Evolutionary conservation across 2,888 invertebrate species (phyloP), one percentile per base, ranked within the genome.

Genomic region (Oscheius sp.): DNA sequence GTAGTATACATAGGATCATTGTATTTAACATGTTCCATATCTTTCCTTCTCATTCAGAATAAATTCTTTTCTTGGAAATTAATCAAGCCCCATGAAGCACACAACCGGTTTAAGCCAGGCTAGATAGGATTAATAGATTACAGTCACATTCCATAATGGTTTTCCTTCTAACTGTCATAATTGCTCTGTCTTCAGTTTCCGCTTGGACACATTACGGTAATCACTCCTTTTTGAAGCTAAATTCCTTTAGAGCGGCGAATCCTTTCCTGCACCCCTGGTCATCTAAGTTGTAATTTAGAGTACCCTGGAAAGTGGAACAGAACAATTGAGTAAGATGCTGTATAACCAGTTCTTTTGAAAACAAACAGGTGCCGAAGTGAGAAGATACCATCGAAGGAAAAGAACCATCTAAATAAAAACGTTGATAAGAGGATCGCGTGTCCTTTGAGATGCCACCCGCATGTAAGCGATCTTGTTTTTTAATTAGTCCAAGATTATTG

Each of bases 291-390:
- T 36, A 28, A 9, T 38, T 28, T 64, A 8, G 51, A 50, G 9
- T 50, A n/a, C 26, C 64, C 64, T 12, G 64, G 51, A 17, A 38
- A 41, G 4, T 64, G 64, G 64, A 64, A 32, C 28, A 50, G n/a
- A 24, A 64, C 64, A 1, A 17, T 64, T 20, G 51, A 64, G 64
- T 64, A 47, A 49, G 8, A 12, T 6, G n/a, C 20, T 41, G 3
- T 3, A n/a, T 41, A 4, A 3, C 20, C 2, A 12, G 3, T 41
- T 2, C n/a, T 3, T 20, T 41, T 14, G 12, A 41, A 41, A 14
- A 36, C 36, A 36, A 14, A 14, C 12, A 66, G 57, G 22, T 66
- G 66, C 32, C 66, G 57, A 22, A 41, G 17, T n/a, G 66, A 66
- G 30, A 30, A 56, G 2, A 66, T 66, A 6, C 66, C 56, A 8